These are phyloP conservation scores for Selene dorsalis DNA, from an alignment of 2,797 vertebrate species.

Conservation along the genomic window DNA sequence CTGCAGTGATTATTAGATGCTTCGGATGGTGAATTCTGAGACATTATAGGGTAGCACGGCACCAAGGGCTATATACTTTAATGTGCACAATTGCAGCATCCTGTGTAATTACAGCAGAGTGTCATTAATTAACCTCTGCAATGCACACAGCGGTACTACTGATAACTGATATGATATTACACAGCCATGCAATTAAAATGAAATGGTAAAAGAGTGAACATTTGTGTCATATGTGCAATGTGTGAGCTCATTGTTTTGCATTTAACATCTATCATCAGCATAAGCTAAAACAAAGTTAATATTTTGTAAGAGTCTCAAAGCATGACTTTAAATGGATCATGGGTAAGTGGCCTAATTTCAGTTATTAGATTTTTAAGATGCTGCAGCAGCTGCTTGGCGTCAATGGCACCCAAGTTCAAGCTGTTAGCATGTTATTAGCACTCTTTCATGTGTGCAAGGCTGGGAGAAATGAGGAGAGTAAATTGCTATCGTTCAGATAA, in stretches of 20 bases:
- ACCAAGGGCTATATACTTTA: constrained; percentile 49
- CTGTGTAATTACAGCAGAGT: constrained; percentile 56
- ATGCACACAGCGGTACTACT: constrained; percentile 17
- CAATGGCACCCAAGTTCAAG: background rate
- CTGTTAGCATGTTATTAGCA: background rate
- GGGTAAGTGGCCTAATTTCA: background rate
- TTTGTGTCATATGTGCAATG: background rate
- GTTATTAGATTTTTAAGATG: background rate
- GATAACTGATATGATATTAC: constrained; percentile 35
- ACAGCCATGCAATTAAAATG: background rate
- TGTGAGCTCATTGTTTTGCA: background rate
- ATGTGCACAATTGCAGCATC: constrained; percentile 49
- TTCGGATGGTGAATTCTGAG: constrained; percentile 39
- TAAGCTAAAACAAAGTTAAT: background rate
- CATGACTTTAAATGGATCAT: background rate
- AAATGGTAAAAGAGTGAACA: background rate
- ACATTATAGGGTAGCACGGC: constrained; percentile 43
- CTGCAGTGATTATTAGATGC: constrained; percentile 55
- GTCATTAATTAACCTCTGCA: constrained; percentile 49
- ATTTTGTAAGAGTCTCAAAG: background rate
- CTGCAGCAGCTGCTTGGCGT: background rate
- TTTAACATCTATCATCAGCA: background rate
- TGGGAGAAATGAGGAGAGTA: constrained; percentile 12
- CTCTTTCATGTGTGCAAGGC: background rate
- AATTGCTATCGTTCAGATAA: constrained; percentile 26